Evolutionary conservation across 2,888 invertebrate genomes (phyloP).

Genomic region (Torymus aiolomorphi): DNA sequence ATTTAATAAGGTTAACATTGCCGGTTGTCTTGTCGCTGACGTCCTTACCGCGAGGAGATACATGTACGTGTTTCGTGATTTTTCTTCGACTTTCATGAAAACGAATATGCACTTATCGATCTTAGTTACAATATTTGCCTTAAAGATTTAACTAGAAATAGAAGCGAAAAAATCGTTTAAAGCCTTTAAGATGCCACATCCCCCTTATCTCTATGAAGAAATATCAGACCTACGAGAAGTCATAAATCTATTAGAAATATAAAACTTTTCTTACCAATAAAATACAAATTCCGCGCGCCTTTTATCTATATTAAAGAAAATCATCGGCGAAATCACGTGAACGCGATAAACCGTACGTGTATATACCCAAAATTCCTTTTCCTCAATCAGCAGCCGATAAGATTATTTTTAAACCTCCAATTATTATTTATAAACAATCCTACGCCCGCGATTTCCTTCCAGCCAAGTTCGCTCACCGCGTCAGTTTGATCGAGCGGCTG

Average conservation of each 20-base stretch:
- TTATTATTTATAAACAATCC: slow-evolving; percentile 11
- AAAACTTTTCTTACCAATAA: too few species aligned
- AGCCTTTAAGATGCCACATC: background rate
- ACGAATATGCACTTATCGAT: too few species aligned
- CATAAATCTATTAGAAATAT: too few species aligned
- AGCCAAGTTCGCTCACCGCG: background rate
- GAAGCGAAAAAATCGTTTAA: too few species aligned
- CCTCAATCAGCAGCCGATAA: slow-evolving; percentile 19
- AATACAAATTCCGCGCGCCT: too few species aligned
- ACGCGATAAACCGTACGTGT: slow-evolving; percentile 13
- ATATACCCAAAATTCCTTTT: background rate
- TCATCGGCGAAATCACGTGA: background rate
- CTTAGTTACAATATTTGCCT: background rate
- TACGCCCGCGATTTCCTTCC: background rate
- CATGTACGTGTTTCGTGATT: background rate
- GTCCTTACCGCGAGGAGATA: background rate
- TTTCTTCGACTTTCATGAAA: too few species aligned
- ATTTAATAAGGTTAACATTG: background rate
- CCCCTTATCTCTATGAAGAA: too few species aligned
- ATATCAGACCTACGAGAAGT: too few species aligned
- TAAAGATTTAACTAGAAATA: background rate
- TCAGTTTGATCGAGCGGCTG: slow-evolving; percentile 19
- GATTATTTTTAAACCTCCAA: slow-evolving; percentile 31
- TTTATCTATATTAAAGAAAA: too few species aligned
- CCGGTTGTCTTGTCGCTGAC: slow-evolving; percentile 6